Percentiles rank a stretch among this genome's conserved stretches.
phyloP scores from a whole-genome alignment of 2,113 vertebrate genomes.

The Pelecanus crispus region DNA sequence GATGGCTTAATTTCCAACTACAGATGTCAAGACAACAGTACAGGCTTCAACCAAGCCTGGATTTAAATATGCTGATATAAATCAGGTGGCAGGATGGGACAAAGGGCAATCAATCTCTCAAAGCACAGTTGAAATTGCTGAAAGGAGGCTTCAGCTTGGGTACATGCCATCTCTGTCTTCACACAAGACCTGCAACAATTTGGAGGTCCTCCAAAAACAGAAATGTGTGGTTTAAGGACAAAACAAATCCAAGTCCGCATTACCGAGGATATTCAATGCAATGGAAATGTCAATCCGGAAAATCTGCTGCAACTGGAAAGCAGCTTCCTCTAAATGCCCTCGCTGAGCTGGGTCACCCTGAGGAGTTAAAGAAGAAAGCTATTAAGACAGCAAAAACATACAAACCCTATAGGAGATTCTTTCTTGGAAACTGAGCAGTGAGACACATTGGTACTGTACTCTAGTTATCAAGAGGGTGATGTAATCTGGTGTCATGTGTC shows the following conservation, averaged over 20 bases:
- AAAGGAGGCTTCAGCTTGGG: slow-evolving; percentile 36
- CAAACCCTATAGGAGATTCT: background rate
- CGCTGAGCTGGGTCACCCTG: slow-evolving; percentile 67
- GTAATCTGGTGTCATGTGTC: background rate
- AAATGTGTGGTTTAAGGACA: slow-evolving; percentile 14
- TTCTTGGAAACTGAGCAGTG: background rate
- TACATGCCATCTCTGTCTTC: slow-evolving; percentile 30
- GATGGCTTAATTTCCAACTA: slow-evolving; percentile 46
- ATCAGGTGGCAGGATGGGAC: slow-evolving; percentile 52
- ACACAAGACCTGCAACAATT: slow-evolving; percentile 34
- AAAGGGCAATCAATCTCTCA: slow-evolving; percentile 44
- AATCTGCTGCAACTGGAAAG: slow-evolving; percentile 75
- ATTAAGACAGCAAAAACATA: background rate
- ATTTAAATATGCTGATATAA: slow-evolving; percentile 42
- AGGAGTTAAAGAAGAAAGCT: slow-evolving; percentile 37
- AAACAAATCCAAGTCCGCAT: slow-evolving; percentile 4
- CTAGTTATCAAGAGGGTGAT: background rate
- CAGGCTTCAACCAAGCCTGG: slow-evolving; percentile 2
- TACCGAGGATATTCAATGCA: slow-evolving; percentile 95
- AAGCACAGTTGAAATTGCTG: slow-evolving; percentile 19
- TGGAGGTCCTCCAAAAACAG: slow-evolving; percentile 43
- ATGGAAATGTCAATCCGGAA: slow-evolving; percentile 82
- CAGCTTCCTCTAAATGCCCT: slow-evolving; percentile 74
- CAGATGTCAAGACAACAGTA: slow-evolving; percentile 22
- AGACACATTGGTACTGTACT: background rate